A percentile compares a stretch with the other conserved stretches of the same genome.
Evolutionary conservation across 2,113 vertebrate genomes (phyloP).

Genomic region (Pseudolaguvia tuberculata): DNA sequence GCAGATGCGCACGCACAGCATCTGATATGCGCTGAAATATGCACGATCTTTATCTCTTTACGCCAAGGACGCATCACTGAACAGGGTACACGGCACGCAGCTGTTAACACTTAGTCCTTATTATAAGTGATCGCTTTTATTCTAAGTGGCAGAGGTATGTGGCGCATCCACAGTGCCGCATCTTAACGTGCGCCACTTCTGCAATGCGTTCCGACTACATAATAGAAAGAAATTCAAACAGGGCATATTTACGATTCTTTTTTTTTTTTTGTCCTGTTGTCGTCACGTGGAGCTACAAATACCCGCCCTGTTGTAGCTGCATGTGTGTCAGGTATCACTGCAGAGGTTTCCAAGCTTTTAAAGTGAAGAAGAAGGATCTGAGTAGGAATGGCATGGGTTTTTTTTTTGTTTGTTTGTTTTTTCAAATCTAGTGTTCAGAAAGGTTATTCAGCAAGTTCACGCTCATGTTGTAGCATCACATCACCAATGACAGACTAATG

Average conservation of each 20-base stretch:
- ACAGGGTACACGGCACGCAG: not conserved
- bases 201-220: not conserved
- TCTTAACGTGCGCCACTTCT: not conserved
- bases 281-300: conserved; percentile 3
- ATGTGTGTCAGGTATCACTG: conserved; percentile 37
- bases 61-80: conserved; percentile 15
- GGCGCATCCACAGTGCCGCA: not conserved
- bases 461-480: not conserved
- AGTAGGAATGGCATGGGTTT: not conserved
- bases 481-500: not conserved
- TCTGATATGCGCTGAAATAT: conserved; percentile 2
- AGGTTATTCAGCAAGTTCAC: conserved; percentile 1
- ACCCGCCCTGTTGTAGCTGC: conserved; percentile 7
- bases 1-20: conserved; percentile 1
- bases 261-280: not conserved
- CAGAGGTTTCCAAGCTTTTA: conserved; percentile 9
- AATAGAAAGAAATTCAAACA: not conserved
- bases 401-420: too few relatives aligned
- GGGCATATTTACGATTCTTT: not conserved
- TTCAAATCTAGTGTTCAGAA: not conserved
- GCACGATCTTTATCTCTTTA: conserved; percentile 1
- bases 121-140: not conserved
- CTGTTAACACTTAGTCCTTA: not conserved
- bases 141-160: not conserved
- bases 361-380: not conserved